phyloP scores from a whole-genome alignment of 2,888 invertebrate species.

The Eristalis tenax region DNA sequence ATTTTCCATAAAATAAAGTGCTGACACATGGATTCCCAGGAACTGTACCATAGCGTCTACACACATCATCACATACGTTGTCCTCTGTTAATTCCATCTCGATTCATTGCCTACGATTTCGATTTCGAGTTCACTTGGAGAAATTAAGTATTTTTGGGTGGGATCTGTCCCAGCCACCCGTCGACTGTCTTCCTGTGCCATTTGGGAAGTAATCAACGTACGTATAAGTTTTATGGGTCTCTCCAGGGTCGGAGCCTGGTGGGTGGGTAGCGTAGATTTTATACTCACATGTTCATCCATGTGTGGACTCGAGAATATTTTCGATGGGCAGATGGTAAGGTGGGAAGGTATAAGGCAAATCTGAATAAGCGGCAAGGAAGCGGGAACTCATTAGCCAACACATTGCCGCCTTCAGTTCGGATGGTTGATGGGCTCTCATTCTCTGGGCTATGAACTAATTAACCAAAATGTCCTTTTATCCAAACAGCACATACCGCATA shows the following conservation, averaged over 20 bases:
- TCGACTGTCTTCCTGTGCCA: conserved; percentile 5
- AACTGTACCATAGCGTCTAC: not conserved
- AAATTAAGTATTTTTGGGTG: conserved; percentile 24
- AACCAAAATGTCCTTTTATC: conserved; percentile 19
- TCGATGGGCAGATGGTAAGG: not conserved
- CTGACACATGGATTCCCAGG: conserved; percentile 14
- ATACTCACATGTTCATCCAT: conserved; percentile 3
- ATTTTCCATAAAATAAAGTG: conserved; percentile 16
- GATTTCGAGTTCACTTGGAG: conserved; percentile 15
- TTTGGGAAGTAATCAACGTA: conserved; percentile 17
- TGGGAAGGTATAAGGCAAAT: not conserved
- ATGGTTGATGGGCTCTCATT: conserved; percentile 9
- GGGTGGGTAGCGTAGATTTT: not conserved
- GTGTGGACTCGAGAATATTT: not conserved
- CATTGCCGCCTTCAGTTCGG: conserved; percentile 21
- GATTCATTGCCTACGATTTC: conserved; percentile 30
- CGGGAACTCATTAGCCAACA: conserved; percentile 34
- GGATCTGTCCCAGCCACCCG: not conserved
- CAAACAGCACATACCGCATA: not conserved
- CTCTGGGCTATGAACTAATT: conserved; percentile 20
- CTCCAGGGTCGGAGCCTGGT: not conserved
- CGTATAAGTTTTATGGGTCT: conserved; percentile 20
- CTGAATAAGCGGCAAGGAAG: conserved; percentile 19
- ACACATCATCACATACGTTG: conserved; percentile 4
- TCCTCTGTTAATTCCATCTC: conserved; percentile 19